Evolutionary conservation across 2,113 vertebrate genomes (phyloP), one percentile per base, ranked within the genome.

Genomic region (Psammodynastes pulverulentus): DNA sequence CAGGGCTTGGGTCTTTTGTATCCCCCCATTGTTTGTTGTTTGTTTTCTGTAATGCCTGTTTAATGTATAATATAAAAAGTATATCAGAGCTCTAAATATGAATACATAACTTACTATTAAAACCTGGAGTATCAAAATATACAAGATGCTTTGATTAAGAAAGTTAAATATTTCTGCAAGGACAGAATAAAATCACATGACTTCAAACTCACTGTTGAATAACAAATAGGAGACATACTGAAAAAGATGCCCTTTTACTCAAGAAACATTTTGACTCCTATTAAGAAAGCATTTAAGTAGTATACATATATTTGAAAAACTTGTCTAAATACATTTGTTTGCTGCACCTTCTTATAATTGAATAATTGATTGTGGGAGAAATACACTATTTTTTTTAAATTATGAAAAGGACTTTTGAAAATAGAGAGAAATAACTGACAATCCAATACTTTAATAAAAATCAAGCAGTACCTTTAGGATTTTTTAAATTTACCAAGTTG

Each of bases 271-370:
- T 96, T 96, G 95, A 95, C 94, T 96, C 89, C 92, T 96, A 96
- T 95, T 96, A 97, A 96, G 92, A 96, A 96, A 94, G 92, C 94
- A 96, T 96, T 95, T 96, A 95, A 94, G 84, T 96, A 95, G 96
- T 67, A 17, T n/a, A 5, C 29, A 95, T 96, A 95, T 95, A 96
- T 95, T 96, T 93, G 94, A 93, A 86, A 95, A 96, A 94, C 94
- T 96, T 94, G 43, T 67, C 93, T 94, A 95, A 96, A 95, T 94
- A 95, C n/a, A 95, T 95, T 95, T 93, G 26, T 91, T 93, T 95
- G 94, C 93, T 93, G 95, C 87, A 45, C 94, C 95, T 95, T 96
- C 95, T 95, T 91, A 86, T 94, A 96, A 93, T 95, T 96, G 93
- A 91, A 96, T 92, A 97, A 94, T 93, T 0, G 2, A 84, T 93